phyloP scores from a whole-genome alignment of 2,113 vertebrate genomes.

The Bostrychus sinensis region DNA sequence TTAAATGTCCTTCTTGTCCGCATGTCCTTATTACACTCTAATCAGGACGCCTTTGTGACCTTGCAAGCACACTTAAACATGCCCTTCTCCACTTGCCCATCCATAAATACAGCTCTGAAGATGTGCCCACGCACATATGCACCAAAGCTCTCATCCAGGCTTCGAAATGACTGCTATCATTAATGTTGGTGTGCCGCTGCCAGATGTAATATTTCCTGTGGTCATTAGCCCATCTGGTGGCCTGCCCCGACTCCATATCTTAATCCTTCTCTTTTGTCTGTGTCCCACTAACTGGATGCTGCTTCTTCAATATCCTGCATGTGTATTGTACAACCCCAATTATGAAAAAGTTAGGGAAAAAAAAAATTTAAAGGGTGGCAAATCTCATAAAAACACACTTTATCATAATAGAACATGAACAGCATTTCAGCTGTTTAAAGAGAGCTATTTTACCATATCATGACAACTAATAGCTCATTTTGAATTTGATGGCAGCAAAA shows the following conservation, averaged over 20 bases:
- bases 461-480: too few relatives aligned
- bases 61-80: conserved; percentile 38
- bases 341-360: too few relatives aligned
- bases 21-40: conserved; percentile 36
- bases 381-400: too few relatives aligned
- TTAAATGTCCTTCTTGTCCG: conserved; percentile 29
- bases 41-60: conserved; percentile 44
- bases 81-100: conserved; percentile 4
- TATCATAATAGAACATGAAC: too few relatives aligned
- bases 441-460: too few relatives aligned
- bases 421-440: too few relatives aligned
- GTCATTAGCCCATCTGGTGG: conserved; percentile 76
- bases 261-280: conserved; percentile 17
- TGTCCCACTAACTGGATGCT: too few relatives aligned
- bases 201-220: conserved; percentile 76
- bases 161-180: conserved; percentile 67
- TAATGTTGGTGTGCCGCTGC: conserved; percentile 63
- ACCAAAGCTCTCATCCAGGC: conserved; percentile 32
- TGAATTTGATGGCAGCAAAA: too few relatives aligned
- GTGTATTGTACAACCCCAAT: too few relatives aligned
- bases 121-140: conserved; percentile 23
- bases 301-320: too few relatives aligned
- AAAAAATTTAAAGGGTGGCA: too few relatives aligned
- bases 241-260: conserved; percentile 54
- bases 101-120: conserved; percentile 4